Evolutionary conservation across 1,140 invertebrate species (phyloP).

Genomic region (Tachypleus tridentatus): DNA sequence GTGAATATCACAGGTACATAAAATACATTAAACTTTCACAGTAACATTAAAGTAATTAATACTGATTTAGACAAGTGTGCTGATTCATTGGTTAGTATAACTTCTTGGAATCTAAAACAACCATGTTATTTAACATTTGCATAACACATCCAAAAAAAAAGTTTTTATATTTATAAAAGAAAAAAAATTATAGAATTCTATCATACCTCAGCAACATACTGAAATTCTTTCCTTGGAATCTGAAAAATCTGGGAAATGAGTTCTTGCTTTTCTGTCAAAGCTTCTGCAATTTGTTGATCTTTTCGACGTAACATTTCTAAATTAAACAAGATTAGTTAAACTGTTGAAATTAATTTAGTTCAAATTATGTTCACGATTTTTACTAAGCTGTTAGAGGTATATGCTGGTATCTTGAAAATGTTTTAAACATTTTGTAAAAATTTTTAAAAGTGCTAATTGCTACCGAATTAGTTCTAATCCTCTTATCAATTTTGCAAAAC

Average conservation of each 20-base stretch:
- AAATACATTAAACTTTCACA: not conserved
- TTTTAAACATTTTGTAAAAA: too few relatives aligned
- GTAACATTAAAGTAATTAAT: not conserved
- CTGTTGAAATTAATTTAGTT: not conserved
- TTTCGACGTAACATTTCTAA: conserved; percentile 47
- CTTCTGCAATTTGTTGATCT: conserved; percentile 39
- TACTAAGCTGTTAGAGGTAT: not conserved
- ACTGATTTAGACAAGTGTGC: not conserved
- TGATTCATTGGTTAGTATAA: not conserved
- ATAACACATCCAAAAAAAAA: not conserved
- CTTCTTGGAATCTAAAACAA: not conserved
- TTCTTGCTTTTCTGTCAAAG: conserved; percentile 55
- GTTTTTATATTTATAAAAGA: too few relatives aligned
- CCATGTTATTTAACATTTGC: not conserved
- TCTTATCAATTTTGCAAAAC: too few relatives aligned
- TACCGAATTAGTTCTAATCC: too few relatives aligned
- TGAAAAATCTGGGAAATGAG: conserved; percentile 28
- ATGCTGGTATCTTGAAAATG: too few relatives aligned
- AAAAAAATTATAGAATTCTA: too few relatives aligned
- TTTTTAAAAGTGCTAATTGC: too few relatives aligned
- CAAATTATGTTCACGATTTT: not conserved
- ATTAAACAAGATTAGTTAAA: conserved; percentile 18
- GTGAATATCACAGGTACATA: not conserved
- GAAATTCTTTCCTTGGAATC: too few relatives aligned
- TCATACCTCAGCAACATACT: too few relatives aligned